Percentiles rank a stretch among this genome's conserved stretches.
phyloP scores from a whole-genome alignment of 1,140 invertebrate genomes.

The Halotydeus destructor region DNA sequence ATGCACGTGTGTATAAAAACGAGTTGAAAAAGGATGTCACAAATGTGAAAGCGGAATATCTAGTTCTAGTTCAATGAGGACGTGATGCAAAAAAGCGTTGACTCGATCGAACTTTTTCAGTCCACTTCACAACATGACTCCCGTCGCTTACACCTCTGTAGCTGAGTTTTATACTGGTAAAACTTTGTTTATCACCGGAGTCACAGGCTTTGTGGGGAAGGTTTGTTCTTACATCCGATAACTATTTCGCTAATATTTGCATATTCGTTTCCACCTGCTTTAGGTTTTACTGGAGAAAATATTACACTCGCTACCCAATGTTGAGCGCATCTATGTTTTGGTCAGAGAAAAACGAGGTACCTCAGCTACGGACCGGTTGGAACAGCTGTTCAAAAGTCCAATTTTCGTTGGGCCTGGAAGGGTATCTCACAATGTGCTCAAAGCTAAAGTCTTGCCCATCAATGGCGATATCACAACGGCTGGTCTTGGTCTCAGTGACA shows the following conservation, averaged over 20 bases:
- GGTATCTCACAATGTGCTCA: slow-evolving; percentile 50
- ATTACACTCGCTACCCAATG: not conserved
- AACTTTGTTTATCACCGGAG: slow-evolving; percentile 37
- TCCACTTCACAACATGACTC: too few relatives aligned
- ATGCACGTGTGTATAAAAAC: too few relatives aligned
- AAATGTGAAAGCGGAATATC: too few relatives aligned
- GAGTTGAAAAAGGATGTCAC: too few relatives aligned
- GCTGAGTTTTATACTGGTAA: slow-evolving; percentile 36
- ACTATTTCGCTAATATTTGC: too few relatives aligned
- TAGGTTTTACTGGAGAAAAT: slow-evolving; percentile 1
- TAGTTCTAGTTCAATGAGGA: too few relatives aligned
- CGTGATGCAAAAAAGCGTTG: too few relatives aligned
- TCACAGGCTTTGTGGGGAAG: slow-evolving; percentile 49
- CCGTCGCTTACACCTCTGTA: too few relatives aligned
- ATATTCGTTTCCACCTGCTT: too few relatives aligned
- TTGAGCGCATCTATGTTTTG: slow-evolving; percentile 40
- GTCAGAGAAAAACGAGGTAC: slow-evolving; percentile 32
- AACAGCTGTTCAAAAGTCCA: slow-evolving; percentile 1
- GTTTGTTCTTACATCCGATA: slow-evolving; percentile 23
- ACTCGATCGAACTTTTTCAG: too few relatives aligned
- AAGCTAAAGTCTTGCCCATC: slow-evolving; percentile 56
- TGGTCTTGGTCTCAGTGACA: slow-evolving; percentile 56
- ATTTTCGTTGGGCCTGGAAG: slow-evolving; percentile 36
- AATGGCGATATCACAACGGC: slow-evolving; percentile 70
- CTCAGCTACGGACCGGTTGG: slow-evolving; percentile 3